Evolutionary conservation across 2,888 invertebrate genomes (phyloP), one percentile per base, ranked within the genome.

Genomic region (Rhorus exstirpatorius): DNA sequence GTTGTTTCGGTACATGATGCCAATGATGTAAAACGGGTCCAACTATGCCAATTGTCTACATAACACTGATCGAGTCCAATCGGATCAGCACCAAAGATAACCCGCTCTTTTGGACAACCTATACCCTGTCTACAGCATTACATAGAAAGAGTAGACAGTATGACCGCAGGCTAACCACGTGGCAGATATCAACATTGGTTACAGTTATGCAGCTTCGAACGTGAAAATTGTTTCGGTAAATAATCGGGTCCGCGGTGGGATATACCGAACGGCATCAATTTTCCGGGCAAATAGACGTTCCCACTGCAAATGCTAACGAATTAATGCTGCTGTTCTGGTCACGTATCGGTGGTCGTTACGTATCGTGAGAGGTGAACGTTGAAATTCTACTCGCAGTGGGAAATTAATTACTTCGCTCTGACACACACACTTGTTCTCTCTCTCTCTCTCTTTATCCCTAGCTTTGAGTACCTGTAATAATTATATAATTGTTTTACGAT

Each of bases 401-500:
- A 84, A 88, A 90, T 91, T 91, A 91, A 91, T 91, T 90, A 90
- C 58, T 83, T 65, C 17, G 44, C 71, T 51, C 51, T 61, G 10
- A 60, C 31, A 77, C 24, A 72, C 68, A 60, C 21, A 77, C 24
- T 10, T 46, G 10, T 46, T 35, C 55, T 44, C 60, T 44, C 51
- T 31, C 41, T 68, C 46, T 24, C 3, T 14, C 67, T 17, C 55
- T 46, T 58, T 46, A 65, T 60, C 65, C 38, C 44, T 38, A 26
- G 26, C 31, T 51, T 46, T 72, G n/a, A 53, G 12, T 46, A 44
- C 24, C 21, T 35, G 78, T 58, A 70, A 89, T 89, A 90, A 91
- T 90, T 90, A 88, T 89, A 88, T 90, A 88, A 91, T 91, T 91
- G 90, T 90, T 90, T 89, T 90, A 89, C 89, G 90, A 90, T 89